phyloP scores from a whole-genome alignment of 2,113 vertebrate genomes.

The Gobius niger region DNA sequence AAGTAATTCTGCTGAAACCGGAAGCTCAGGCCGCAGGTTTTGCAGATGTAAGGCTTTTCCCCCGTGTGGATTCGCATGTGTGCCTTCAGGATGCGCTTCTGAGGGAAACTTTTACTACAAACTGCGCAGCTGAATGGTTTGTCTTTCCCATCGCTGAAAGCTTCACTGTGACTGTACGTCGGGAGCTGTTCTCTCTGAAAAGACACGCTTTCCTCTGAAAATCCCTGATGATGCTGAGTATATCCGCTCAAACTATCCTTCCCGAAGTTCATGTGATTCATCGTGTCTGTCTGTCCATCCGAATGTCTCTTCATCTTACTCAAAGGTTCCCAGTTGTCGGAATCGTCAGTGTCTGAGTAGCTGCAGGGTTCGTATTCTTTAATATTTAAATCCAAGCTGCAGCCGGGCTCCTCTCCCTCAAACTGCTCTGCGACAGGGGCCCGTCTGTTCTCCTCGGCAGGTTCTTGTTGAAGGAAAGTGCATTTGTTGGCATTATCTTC shows the following conservation, averaged over 20 bases:
- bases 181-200: background rate
- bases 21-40: background rate
- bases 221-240: background rate
- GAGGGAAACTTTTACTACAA: background rate
- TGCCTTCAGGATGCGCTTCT: background rate
- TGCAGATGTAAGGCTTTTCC: background rate
- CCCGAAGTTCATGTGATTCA: background rate
- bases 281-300: background rate
- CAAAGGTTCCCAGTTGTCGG: background rate
- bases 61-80: background rate
- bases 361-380: background rate
- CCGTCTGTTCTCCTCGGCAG: background rate
- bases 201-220: background rate
- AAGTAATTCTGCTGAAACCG: background rate
- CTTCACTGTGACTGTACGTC: background rate
- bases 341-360: background rate
- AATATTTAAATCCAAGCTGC: background rate
- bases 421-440: background rate
- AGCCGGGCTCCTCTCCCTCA: slow-evolving; percentile 1
- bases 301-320: background rate
- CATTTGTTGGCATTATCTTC: background rate
- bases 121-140: background rate
- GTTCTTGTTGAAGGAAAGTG: background rate
- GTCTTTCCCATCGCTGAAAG: background rate
- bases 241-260: background rate